Percentiles rank a stretch among this genome's conserved stretches.
Conservation (phyloP, 23 tunicate genomes). For the Styela clava region DNA sequence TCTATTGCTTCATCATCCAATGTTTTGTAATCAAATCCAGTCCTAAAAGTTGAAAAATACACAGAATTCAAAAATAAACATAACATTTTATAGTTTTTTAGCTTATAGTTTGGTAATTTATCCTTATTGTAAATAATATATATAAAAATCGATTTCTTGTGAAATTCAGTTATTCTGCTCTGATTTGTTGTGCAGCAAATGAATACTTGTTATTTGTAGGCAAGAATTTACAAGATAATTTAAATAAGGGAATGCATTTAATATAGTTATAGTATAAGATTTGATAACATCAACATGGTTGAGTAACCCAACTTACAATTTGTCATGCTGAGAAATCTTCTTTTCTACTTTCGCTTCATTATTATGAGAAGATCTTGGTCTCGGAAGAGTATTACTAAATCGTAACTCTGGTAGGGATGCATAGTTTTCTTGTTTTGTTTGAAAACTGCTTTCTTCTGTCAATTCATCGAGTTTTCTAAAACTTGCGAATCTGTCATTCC, state of each 20-base stretch:
- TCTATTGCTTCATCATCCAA: neutral
- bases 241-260: too few species aligned
- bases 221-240: too few species aligned
- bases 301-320: too few species aligned
- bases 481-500: constrained; percentile 8
- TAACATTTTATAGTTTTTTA: neutral
- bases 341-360: neutral
- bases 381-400: constrained; percentile 3
- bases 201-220: too few species aligned
- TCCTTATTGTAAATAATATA: neutral
- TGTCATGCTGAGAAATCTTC: neutral
- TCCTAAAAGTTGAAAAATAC: neutral
- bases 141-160: too few species aligned
- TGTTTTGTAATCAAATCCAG: neutral
- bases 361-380: constrained; percentile 3
- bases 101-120: neutral
- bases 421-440: neutral
- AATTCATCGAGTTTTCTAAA: constrained; percentile 25
- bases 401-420: neutral
- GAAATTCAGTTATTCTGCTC: too few species aligned
- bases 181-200: too few species aligned
- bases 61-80: neutral
- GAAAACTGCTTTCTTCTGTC: constrained; percentile 11
- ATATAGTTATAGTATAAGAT: too few species aligned
- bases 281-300: too few species aligned